These are phyloP conservation scores for Eufriesea mexicana DNA, from an alignment of 1,140 invertebrate species.

Conservation along the genomic window DNA sequence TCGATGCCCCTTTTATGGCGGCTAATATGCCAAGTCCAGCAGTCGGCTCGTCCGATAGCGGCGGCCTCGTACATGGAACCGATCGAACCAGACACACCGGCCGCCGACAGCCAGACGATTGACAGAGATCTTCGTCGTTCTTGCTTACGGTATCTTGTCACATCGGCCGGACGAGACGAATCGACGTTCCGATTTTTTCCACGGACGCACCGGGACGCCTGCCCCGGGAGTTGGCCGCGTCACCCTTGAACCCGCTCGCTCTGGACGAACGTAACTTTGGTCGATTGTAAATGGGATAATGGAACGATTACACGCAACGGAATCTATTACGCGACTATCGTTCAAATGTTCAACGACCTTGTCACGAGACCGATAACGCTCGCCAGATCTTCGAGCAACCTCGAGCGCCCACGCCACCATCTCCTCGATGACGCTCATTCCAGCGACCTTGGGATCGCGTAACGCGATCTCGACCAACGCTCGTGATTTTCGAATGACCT, in stretches of 20 bases:
- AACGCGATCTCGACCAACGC: neutral
- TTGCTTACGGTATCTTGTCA: constrained; percentile 33
- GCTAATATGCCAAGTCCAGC: constrained; percentile 61
- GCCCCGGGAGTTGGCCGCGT: neutral
- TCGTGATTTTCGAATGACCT: neutral
- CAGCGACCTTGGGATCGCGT: neutral
- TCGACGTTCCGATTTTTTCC: neutral
- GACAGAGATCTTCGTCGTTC: constrained; percentile 51
- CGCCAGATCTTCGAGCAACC: neutral
- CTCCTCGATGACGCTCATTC: neutral
- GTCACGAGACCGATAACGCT: neutral
- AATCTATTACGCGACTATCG: neutral
- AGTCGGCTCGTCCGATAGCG: constrained; percentile 28
- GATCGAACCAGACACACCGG: constrained; percentile 21
- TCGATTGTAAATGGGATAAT: neutral
- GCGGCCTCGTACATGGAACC: constrained; percentile 21
- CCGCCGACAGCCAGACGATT: constrained; percentile 24
- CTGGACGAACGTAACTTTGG: neutral
- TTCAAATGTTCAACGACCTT: neutral
- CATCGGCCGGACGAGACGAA: constrained; percentile 2
- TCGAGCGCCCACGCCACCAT: neutral
- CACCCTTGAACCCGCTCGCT: neutral
- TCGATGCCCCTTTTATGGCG: constrained; percentile 61
- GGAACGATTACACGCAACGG: neutral
- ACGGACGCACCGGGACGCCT: too few species aligned